Conservation (phyloP, 2,888 invertebrate genomes). For the Drosophila neonasuta region DNA sequence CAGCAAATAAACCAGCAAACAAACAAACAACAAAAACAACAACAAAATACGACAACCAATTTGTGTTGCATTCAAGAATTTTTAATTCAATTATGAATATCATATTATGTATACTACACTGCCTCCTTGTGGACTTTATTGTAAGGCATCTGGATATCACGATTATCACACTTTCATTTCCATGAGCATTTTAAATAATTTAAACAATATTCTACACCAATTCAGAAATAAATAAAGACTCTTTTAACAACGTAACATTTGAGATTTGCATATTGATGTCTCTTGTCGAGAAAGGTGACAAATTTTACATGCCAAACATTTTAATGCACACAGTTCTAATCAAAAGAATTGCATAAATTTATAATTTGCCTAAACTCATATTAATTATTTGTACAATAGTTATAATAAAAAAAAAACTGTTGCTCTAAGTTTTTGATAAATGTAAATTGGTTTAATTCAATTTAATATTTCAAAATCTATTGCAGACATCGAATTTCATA, state of each 20-base stretch:
- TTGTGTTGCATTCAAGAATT: conserved; percentile 36
- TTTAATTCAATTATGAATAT: conserved; percentile 50
- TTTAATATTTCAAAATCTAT: no score
- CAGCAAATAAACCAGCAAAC: conserved; percentile 9
- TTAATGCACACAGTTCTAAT: neutral
- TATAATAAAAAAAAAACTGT: no score
- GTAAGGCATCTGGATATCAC: conserved; percentile 7
- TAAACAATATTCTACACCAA: neutral
- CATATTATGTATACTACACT: neutral
- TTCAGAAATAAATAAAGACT: neutral
- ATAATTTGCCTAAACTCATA: neutral
- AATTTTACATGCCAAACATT: neutral
- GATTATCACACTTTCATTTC: neutral
- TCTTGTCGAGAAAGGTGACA: neutral
- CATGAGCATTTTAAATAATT: neutral
- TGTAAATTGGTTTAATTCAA: no score
- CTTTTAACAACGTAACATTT: neutral
- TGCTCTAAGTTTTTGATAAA: no score
- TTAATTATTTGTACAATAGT: neutral
- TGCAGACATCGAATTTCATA: no score
- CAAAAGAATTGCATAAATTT: neutral
- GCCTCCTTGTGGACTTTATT: neutral
- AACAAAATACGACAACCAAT: conserved; percentile 23
- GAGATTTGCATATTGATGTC: neutral
- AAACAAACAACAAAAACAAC: conserved; percentile 6